A percentile compares a stretch with the other conserved stretches of the same genome.
These are phyloP conservation scores for Leptestheria dahalacensis DNA, from an alignment of 1,140 invertebrate genomes.

Conservation along the genomic window DNA sequence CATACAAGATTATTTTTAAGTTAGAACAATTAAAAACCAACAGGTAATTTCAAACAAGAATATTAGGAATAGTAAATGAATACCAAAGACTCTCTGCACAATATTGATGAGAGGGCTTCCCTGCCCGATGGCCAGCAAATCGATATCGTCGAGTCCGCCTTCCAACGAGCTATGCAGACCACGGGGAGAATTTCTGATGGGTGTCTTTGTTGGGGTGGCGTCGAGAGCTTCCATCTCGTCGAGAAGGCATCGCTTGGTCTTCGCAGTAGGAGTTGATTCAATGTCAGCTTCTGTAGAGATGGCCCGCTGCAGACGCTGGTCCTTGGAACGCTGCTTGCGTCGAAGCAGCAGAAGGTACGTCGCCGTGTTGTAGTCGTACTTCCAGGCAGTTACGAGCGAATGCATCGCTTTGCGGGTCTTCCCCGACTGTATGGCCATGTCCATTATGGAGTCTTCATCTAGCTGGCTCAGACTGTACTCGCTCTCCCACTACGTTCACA, in stretches of 20 bases:
- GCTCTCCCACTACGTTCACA: constrained; percentile 19
- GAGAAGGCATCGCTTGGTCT: constrained; percentile 13
- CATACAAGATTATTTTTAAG: background rate
- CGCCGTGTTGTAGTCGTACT: constrained; percentile 59
- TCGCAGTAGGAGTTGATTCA: background rate
- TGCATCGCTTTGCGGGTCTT: constrained; percentile 27
- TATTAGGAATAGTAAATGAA: too few species aligned
- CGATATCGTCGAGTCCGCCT: constrained; percentile 27
- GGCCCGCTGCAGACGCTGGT: constrained; percentile 21
- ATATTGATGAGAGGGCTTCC: constrained; percentile 16
- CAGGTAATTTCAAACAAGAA: background rate
- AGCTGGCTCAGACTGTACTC: constrained; percentile 20
- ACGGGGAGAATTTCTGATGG: constrained; percentile 20
- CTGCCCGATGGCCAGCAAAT: constrained; percentile 26
- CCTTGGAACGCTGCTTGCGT: constrained; percentile 42
- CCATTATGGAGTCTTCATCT: constrained; percentile 47
- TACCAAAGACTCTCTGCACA: constrained; percentile 18
- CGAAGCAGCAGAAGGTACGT: constrained; percentile 57
- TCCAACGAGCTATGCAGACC: constrained; percentile 27
- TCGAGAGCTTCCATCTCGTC: constrained; percentile 16
- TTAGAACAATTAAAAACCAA: background rate
- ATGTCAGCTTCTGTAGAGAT: background rate
- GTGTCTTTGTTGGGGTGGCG: constrained; percentile 5
- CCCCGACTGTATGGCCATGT: constrained; percentile 39
- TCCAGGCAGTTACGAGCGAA: constrained; percentile 35